Evolutionary conservation across 2,797 vertebrate genomes (phyloP).

Genomic region (Oreonectes daqikongensis): DNA sequence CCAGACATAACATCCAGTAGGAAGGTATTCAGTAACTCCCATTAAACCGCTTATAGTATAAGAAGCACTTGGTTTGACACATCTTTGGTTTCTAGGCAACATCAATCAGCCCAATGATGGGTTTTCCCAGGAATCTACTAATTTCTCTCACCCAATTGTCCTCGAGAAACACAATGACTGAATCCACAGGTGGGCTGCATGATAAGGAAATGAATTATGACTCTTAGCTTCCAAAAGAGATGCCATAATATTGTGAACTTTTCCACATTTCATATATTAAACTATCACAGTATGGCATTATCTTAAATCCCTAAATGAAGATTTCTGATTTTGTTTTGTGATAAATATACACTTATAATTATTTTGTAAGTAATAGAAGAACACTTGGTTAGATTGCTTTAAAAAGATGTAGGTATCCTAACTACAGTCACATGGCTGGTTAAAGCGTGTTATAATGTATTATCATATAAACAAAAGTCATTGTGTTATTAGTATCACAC

Average conservation of each 20-base stretch:
- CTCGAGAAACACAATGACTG: background rate
- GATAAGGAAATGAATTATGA: slow-evolving; percentile 38
- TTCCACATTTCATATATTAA: background rate
- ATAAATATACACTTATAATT: too few relatives aligned
- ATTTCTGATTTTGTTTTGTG: background rate
- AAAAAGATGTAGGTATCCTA: too few relatives aligned
- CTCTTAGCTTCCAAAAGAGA: background rate
- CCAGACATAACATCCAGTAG: background rate
- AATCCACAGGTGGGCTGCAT: slow-evolving; percentile 31
- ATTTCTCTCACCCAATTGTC: background rate
- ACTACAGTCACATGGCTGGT: too few relatives aligned
- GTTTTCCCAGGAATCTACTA: background rate
- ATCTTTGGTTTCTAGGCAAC: slow-evolving; percentile 11
- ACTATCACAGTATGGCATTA: background rate
- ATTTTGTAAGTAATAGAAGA: background rate
- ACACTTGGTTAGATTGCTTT: too few relatives aligned
- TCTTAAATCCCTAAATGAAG: background rate
- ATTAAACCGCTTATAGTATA: background rate
- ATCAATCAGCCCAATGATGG: slow-evolving; percentile 30
- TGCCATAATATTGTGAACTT: background rate
- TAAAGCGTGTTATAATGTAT: background rate
- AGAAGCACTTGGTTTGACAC: background rate
- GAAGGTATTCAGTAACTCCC: background rate
- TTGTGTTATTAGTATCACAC: background rate
- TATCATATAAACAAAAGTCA: slow-evolving; percentile 2